Base-by-base conservation (phyloP, 2,888 invertebrate species). In the Nymphalis urticae region DNA sequence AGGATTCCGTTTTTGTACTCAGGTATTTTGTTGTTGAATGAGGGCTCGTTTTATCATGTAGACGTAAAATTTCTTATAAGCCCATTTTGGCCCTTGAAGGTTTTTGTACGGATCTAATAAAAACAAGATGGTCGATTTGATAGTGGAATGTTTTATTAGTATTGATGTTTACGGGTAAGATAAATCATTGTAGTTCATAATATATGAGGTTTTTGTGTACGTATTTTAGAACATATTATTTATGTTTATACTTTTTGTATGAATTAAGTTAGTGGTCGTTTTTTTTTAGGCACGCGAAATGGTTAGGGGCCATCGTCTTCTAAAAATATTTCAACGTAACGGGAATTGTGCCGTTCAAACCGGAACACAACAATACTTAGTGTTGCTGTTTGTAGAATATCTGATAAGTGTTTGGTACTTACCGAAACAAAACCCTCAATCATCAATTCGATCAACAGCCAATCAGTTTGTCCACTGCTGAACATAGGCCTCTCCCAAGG, bases 1-100 rank as follows among this genome's bases (percentile, higher is more conserved):
- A 79, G 83, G 77, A 66, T 74, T 74, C 77, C 72, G 77, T 75
- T 77, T 79, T 75, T 75, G 75, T 73, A 78, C 76, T 76, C 76
- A 74, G 68, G 73, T 73, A 75, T 74, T 74, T 67, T 42, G 60
- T 68, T 56, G 66, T 56, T 71, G 62, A 63, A 66, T 66, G 60
- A 63, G 63, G 54, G 73, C 69, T 66, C 69, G 68, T 72, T 72
- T 64, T 53, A 63, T 56, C 47, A 62, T 42, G 60, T 56, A 62
- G 48, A 61, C 68, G 62, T 63, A 70, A 73, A 73, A 74, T 68
- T 66, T 65, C 59, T 56, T 58, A 66, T 59, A 62, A 66, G 59
- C 71, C 50, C 19, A 13, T 58, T 68, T 70, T 50, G 62, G 32
- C 63, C 63, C 42, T 63, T 27, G 54, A 66, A 69, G 56, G 66